Conservation (phyloP, 2,113 vertebrate species). For the Pelecanus crispus region DNA sequence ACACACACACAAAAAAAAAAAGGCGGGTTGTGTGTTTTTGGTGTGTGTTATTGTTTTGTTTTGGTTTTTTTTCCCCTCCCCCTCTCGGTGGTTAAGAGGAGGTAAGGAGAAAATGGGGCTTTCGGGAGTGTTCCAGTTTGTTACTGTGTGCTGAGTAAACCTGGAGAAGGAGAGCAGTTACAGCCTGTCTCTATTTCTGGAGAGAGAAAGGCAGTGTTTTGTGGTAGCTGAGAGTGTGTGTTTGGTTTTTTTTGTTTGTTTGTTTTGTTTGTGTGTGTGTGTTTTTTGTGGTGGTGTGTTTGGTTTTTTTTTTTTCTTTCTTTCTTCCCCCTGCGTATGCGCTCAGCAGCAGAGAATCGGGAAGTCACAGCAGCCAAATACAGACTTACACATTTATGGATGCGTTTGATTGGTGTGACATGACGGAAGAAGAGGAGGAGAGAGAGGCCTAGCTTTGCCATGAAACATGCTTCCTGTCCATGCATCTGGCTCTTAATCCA, state of each 20-base stretch:
- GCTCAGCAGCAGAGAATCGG: not conserved
- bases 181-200: not conserved
- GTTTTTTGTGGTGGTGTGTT: not conserved
- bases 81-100: not conserved
- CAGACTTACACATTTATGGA: conserved; percentile 34
- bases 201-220: not conserved
- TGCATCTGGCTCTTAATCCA: not conserved
- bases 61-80: too few relatives aligned
- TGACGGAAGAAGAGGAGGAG: conserved; percentile 44
- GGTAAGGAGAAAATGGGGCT: not conserved
- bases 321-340: not conserved
- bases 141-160: not conserved
- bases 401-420: conserved; percentile 69
- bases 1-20: not conserved
- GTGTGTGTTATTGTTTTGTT: too few relatives aligned
- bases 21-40: not conserved
- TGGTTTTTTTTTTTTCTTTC: not conserved
- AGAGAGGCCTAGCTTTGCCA: conserved; percentile 43
- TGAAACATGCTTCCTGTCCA: not conserved
- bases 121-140: not conserved
- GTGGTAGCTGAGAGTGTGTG: not conserved
- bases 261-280: not conserved
- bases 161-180: not conserved
- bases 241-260: not conserved
- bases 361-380: not conserved